Percentiles rank a stretch among this genome's conserved stretches.
Evolutionary conservation across 2,797 vertebrate species (phyloP).

Genomic region (Sebastolobus altivelis): DNA sequence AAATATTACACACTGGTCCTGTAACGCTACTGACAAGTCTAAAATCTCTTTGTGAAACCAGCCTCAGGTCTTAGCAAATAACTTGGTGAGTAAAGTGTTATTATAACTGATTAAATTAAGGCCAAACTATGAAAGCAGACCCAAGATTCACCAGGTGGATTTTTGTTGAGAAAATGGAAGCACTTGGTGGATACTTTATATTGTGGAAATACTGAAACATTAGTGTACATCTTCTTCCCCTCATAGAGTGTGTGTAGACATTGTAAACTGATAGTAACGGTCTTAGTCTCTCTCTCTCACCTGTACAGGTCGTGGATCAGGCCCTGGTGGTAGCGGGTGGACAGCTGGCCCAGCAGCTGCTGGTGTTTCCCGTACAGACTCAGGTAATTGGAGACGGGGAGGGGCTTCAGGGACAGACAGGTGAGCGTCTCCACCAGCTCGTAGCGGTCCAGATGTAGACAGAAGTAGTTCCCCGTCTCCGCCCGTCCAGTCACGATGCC

Average conservation of each 20-base stretch:
- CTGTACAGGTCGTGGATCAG: constrained; percentile 92
- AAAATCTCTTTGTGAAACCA: no score
- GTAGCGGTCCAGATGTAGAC: constrained; percentile 84
- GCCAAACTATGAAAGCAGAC: no score
- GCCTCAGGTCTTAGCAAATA: not conserved
- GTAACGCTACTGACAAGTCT: no score
- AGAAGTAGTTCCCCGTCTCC: constrained; percentile 89
- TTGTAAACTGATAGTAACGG: no score
- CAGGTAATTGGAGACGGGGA: constrained; percentile 90
- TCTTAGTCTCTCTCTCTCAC: constrained; percentile 66
- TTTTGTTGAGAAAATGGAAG: no score
- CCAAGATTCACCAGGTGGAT: no score
- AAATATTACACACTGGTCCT: no score
- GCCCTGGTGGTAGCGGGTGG: constrained; percentile 76
- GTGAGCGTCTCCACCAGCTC: constrained; percentile 89
- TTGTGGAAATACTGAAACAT: not conserved
- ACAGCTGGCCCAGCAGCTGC: constrained; percentile 90
- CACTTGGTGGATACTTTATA: not conserved
- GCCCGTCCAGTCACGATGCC: constrained; percentile 86
- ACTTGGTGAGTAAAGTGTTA: not conserved
- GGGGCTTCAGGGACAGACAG: constrained; percentile 88
- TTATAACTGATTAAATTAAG: no score
- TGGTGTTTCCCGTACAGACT: constrained; percentile 91
- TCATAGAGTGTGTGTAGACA: no score
- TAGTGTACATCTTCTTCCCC: no score